A percentile compares a stretch with the other conserved stretches of the same genome.
Conservation (phyloP, 37 sponge, comb jelly and placozoan species). For the Corticium candelabrum region DNA sequence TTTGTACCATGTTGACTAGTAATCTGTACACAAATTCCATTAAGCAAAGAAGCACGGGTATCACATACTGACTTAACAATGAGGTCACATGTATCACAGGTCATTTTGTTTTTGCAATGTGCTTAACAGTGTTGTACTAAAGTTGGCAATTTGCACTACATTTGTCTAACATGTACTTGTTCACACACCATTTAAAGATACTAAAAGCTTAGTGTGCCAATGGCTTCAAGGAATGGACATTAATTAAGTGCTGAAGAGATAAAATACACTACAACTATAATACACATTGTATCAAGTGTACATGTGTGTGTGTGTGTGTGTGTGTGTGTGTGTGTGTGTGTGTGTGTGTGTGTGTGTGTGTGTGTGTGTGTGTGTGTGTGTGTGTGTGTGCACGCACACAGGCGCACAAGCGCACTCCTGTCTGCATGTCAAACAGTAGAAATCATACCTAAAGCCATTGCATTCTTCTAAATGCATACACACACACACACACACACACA, state of each 20-base stretch:
- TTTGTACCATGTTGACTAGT: background rate
- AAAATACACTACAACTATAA: no score
- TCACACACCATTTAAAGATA: no score
- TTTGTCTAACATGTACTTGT: no score
- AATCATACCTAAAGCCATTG: background rate
- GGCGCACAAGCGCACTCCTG: constrained; percentile 78
- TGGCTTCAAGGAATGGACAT: no score
- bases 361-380: constrained; percentile 48
- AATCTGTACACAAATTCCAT: background rate
- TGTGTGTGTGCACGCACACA: constrained; percentile 51
- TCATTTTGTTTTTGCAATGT: no score
- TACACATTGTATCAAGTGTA: no score
- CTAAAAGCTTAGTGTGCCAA: no score
- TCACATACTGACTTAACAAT: no score
- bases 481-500: constrained; percentile 45
- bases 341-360: constrained; percentile 51
- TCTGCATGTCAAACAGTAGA: background rate
- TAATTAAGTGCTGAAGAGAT: no score
- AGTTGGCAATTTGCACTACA: no score
- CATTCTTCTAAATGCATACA: background rate
- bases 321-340: constrained; percentile 44
- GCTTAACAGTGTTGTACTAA: no score
- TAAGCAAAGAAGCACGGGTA: background rate
- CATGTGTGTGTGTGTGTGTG: constrained; percentile 1
- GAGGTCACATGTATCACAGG: no score